These are phyloP conservation scores for Diorhabda carinulata DNA, from an alignment of 1,140 invertebrate genomes.

Conservation along the genomic window DNA sequence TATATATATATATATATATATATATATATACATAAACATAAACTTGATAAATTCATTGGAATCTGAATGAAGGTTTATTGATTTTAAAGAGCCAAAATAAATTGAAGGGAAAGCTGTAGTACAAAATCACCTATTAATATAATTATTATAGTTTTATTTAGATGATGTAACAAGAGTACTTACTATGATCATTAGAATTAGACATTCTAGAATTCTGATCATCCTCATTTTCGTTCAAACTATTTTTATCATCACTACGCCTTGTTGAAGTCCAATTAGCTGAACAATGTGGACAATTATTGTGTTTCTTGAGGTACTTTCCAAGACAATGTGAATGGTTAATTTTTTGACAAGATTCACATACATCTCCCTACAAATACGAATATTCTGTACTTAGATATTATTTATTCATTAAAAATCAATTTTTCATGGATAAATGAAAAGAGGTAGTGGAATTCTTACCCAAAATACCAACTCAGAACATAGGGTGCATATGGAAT, in stretches of 20 bases:
- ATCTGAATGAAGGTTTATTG: no score
- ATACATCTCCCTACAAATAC: slow-evolving; percentile 31
- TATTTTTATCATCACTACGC: neutral
- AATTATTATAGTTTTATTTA: no score
- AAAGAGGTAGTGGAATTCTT: slow-evolving; percentile 9
- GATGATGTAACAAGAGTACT: neutral
- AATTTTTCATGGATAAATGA: neutral
- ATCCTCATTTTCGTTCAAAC: neutral
- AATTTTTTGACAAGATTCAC: slow-evolving; percentile 25
- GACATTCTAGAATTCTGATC: neutral
- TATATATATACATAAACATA: no score
- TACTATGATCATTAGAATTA: neutral
- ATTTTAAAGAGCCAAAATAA: neutral
- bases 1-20: no score
- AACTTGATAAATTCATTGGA: no score
- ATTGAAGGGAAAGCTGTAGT: neutral
- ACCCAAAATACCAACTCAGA: slow-evolving; percentile 36
- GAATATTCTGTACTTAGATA: neutral
- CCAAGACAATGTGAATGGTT: slow-evolving; percentile 33
- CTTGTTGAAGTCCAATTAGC: slow-evolving; percentile 23
- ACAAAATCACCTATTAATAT: neutral
- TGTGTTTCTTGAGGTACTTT: slow-evolving; percentile 31
- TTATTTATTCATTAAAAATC: no score
- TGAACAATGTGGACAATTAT: slow-evolving; percentile 31
- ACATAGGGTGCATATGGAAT: slow-evolving; percentile 36